Percentiles rank a stretch among this genome's conserved stretches.
phyloP scores from a whole-genome alignment of 2,113 vertebrate genomes.

The Orientallactaga bullata region DNA sequence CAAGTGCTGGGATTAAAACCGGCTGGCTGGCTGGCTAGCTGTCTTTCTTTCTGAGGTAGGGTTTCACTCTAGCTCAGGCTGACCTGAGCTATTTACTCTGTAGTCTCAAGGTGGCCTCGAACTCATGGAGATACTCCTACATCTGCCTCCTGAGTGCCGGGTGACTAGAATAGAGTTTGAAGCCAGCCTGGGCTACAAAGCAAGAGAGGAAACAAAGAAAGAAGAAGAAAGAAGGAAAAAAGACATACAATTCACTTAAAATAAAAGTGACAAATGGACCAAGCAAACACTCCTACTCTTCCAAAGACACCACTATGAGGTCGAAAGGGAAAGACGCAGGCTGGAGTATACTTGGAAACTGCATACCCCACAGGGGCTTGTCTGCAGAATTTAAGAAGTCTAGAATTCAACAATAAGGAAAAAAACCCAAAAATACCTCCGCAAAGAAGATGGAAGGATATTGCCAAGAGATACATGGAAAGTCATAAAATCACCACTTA shows the following conservation, averaged over 20 bases:
- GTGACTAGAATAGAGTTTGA: neutral
- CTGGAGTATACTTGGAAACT: neutral
- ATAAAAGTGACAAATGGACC: neutral
- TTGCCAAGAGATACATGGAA: neutral
- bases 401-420: conserved; percentile 20
- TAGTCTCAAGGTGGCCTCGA: too few species aligned
- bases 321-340: neutral
- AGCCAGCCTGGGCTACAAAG: neutral
- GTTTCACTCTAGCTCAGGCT: too few species aligned
- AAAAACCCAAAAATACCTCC: neutral
- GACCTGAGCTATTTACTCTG: too few species aligned
- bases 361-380: neutral
- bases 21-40: too few species aligned
- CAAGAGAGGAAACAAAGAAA: neutral
- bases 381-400: neutral
- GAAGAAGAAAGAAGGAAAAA: too few species aligned
- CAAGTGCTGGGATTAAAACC: too few species aligned
- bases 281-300: neutral
- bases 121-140: too few species aligned
- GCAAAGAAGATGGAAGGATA: neutral
- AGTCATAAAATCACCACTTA: neutral
- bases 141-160: too few species aligned
- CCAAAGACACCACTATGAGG: neutral
- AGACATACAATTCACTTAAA: neutral
- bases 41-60: neutral